Evolutionary conservation across 2,113 vertebrate genomes (phyloP).

Genomic region (Anolis sagrei): DNA sequence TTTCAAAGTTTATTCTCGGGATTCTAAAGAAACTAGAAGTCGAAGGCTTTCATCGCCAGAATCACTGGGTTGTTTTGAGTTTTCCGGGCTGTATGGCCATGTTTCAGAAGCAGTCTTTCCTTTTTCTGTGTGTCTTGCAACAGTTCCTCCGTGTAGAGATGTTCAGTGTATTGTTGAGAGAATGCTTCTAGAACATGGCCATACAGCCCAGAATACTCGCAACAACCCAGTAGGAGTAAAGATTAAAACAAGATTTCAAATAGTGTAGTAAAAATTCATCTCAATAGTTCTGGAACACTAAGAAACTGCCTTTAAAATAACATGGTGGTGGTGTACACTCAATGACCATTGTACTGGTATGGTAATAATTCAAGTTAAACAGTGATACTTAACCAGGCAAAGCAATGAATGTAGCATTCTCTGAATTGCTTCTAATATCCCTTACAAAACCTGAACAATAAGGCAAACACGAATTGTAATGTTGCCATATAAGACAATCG

Average conservation of each 20-base stretch:
- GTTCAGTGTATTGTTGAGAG: too few relatives aligned
- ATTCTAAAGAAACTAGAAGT: background rate
- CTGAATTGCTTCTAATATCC: background rate
- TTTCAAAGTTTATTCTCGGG: background rate
- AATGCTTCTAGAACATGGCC: too few relatives aligned
- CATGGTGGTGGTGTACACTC: background rate
- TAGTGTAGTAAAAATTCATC: background rate
- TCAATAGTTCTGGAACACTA: background rate
- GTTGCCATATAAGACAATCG: background rate
- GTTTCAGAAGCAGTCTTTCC: too few relatives aligned
- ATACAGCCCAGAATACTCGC: too few relatives aligned
- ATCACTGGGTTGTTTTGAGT: too few relatives aligned
- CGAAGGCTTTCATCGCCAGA: too few relatives aligned
- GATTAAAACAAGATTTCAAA: background rate
- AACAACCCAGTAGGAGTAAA: too few relatives aligned
- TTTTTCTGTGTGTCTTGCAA: too few relatives aligned
- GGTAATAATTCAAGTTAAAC: background rate
- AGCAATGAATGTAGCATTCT: background rate
- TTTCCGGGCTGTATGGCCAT: too few relatives aligned
- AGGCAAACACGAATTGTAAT: background rate
- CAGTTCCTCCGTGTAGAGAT: too few relatives aligned
- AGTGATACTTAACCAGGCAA: background rate
- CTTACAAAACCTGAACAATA: background rate
- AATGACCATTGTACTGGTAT: background rate
- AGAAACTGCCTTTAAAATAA: background rate